Conservation (phyloP, 64 coral and sea anemone species). For the Pocillopora damicornis region DNA sequence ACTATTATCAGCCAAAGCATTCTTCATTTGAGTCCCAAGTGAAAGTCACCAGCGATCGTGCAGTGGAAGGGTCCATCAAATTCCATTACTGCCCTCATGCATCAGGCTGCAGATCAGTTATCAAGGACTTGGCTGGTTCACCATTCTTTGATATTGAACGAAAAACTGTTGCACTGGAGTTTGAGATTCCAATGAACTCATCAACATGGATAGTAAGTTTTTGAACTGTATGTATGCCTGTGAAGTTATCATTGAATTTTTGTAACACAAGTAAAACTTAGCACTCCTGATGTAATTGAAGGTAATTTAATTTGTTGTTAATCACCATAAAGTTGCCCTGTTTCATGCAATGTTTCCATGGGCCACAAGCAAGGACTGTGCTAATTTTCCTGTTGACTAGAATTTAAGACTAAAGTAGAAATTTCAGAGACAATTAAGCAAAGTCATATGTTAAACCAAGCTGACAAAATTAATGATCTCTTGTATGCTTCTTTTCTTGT, state of each 20-base stretch:
- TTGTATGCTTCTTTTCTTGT: background rate
- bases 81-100: slow-evolving; percentile 91
- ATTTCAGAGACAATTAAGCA: too few relatives aligned
- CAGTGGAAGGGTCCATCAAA: slow-evolving; percentile 38
- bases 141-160: slow-evolving; percentile 68
- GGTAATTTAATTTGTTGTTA: too few relatives aligned
- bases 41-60: slow-evolving; percentile 65
- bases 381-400: too few relatives aligned
- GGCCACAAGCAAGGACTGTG: too few relatives aligned
- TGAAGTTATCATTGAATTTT: background rate
- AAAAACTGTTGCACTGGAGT: slow-evolving; percentile 48
- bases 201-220: slow-evolving; percentile 95
- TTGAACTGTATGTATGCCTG: background rate
- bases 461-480: background rate
- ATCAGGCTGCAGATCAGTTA: slow-evolving; percentile 72
- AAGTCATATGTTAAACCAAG: too few relatives aligned
- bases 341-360: too few relatives aligned
- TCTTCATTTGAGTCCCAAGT: slow-evolving; percentile 49
- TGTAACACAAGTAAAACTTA: too few relatives aligned
- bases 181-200: slow-evolving; percentile 56
- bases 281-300: too few relatives aligned
- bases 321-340: too few relatives aligned
- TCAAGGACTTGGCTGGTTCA: slow-evolving; percentile 45
- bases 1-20: slow-evolving; percentile 93
- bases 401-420: too few relatives aligned